These are phyloP conservation scores for Tetragonula clypearis DNA, from an alignment of 1,140 invertebrate species.

Conservation along the genomic window DNA sequence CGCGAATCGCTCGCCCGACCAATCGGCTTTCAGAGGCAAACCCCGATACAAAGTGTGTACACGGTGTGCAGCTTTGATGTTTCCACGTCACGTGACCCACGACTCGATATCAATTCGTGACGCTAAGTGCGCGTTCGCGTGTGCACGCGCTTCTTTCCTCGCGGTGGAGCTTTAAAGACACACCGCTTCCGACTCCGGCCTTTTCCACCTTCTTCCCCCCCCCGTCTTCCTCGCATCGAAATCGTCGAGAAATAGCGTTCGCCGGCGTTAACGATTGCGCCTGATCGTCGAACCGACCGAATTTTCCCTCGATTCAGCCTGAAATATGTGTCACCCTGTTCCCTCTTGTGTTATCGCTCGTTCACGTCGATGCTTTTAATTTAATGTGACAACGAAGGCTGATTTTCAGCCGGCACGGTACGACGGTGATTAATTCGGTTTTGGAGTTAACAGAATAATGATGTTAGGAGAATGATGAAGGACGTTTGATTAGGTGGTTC, in stretches of 20 bases:
- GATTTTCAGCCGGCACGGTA: background rate
- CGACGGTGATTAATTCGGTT: background rate
- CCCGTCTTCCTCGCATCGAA: background rate
- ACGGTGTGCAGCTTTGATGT: slow-evolving; percentile 70
- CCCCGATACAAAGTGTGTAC: slow-evolving; percentile 53
- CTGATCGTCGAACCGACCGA: slow-evolving; percentile 9
- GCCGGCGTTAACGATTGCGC: slow-evolving; percentile 18
- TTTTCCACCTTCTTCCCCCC: too few relatives aligned
- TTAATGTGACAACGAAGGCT: background rate
- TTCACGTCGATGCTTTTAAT: slow-evolving; percentile 13
- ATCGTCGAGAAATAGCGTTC: slow-evolving; percentile 27
- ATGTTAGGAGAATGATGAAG: background rate
- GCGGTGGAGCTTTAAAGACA: slow-evolving; percentile 58
- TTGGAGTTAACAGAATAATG: background rate
- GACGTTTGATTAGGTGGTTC: background rate
- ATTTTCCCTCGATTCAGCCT: slow-evolving; percentile 9
- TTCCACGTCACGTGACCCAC: slow-evolving; percentile 72
- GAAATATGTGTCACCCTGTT: background rate
- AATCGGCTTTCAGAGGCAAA: slow-evolving; percentile 73
- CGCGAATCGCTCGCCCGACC: slow-evolving; percentile 67
- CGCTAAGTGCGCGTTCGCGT: slow-evolving; percentile 78
- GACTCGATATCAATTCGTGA: slow-evolving; percentile 71
- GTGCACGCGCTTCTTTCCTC: slow-evolving; percentile 61
- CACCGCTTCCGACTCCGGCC: slow-evolving; percentile 16
- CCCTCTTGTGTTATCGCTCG: background rate